Evolutionary conservation across 2,113 vertebrate genomes (phyloP).

Genomic region (Pedetes capensis): DNA sequence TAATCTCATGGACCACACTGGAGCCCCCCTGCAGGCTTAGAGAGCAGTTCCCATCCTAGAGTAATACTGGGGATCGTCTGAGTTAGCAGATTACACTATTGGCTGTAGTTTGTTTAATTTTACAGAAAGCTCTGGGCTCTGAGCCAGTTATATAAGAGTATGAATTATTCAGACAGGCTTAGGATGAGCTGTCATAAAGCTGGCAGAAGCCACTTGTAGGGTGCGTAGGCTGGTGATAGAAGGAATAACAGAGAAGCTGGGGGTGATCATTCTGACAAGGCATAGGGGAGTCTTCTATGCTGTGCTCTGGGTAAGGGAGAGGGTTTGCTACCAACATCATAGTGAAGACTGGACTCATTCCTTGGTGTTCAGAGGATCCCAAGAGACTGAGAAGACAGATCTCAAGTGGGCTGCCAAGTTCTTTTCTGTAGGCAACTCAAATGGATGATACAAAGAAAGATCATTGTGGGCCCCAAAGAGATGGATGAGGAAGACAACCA

Average conservation of each 20-base stretch:
- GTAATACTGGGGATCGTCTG: neutral
- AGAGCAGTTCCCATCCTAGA: neutral
- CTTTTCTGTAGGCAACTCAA: neutral
- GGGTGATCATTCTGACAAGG: neutral
- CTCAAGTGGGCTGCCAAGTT: neutral
- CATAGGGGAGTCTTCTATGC: neutral
- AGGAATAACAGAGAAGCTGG: neutral
- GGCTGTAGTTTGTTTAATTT: slow-evolving; percentile 73
- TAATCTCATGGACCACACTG: neutral
- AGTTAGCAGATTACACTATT: slow-evolving; percentile 45
- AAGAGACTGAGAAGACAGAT: neutral
- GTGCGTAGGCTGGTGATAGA: neutral
- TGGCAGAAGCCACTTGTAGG: neutral
- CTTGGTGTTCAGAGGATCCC: neutral
- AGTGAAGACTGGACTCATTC: neutral
- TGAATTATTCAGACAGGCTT: slow-evolving; percentile 65
- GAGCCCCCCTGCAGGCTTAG: neutral
- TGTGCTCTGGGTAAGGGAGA: neutral
- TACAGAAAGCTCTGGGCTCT: slow-evolving; percentile 73
- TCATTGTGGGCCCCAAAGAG: neutral
- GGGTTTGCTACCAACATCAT: neutral
- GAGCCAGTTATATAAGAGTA: slow-evolving; percentile 61
- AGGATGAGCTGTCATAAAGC: slow-evolving; percentile 49
- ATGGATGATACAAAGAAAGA: neutral
- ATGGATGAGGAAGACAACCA: neutral